Evolutionary conservation across 2,113 vertebrate genomes (phyloP).

Genomic region (Craseonycteris thonglongyai): DNA sequence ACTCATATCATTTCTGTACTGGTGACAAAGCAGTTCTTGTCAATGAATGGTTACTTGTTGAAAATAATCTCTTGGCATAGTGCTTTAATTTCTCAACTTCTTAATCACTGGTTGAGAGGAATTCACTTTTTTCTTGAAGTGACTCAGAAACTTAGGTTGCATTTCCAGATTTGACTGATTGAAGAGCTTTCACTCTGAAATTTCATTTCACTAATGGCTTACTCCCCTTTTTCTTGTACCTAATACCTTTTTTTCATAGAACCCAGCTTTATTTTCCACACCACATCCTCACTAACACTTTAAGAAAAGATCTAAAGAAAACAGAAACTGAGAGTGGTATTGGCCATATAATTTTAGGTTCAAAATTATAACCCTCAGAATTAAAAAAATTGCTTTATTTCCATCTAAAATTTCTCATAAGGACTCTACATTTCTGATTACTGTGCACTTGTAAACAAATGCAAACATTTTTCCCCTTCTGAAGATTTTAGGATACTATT

Average conservation of each 20-base stretch:
- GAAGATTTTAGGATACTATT: not conserved
- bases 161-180: not conserved
- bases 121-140: not conserved
- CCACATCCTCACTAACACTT: not conserved
- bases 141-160: not conserved
- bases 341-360: not conserved
- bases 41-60: not conserved
- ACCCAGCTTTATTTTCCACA: not conserved
- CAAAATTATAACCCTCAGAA: not conserved
- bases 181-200: not conserved
- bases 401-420: not conserved
- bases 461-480: fast-evolving
- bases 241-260: not conserved
- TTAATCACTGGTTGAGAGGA: not conserved
- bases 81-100: not conserved
- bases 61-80: not conserved
- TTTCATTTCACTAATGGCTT: not conserved
- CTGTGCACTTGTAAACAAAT: not conserved
- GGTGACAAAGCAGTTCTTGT: not conserved
- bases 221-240: not conserved
- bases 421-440: not conserved
- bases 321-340: not conserved
- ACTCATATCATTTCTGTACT: not conserved
- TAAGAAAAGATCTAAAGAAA: not conserved
- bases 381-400: not conserved